Percentiles rank a stretch among this genome's conserved stretches.
phyloP scores from a whole-genome alignment of 2,113 vertebrate genomes.

The Anolis carolinensis region DNA sequence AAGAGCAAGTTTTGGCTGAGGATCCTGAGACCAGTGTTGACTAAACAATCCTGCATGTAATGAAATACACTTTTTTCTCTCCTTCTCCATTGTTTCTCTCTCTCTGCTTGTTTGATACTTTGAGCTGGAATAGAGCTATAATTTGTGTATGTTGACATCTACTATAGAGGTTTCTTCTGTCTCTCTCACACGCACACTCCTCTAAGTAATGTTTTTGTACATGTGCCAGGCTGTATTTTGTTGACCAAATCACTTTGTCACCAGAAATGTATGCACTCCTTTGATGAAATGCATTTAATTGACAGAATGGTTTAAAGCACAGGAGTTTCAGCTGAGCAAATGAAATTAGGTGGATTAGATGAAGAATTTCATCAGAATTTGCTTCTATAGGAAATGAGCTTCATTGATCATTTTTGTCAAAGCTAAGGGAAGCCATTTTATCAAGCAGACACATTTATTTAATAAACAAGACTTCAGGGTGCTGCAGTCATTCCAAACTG shows the following conservation, averaged over 20 bases:
- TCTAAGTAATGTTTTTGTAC: constrained; percentile 42
- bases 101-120: constrained; percentile 34
- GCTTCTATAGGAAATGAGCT: constrained; percentile 60
- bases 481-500: neutral
- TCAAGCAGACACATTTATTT: constrained; percentile 48
- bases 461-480: constrained; percentile 45
- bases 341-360: constrained; percentile 54
- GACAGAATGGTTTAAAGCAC: constrained; percentile 59
- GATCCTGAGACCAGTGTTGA: neutral
- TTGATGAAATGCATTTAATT: constrained; percentile 61
- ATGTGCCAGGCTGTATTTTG: constrained; percentile 42
- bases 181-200: neutral
- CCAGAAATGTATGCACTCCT: constrained; percentile 7
- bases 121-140: neutral
- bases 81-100: neutral
- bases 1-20: neutral
- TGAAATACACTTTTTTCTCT: neutral
- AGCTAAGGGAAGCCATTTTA: constrained; percentile 26
- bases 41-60: constrained; percentile 34
- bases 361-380: constrained; percentile 45
- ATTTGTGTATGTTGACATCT: constrained; percentile 22
- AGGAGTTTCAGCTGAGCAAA: constrained; percentile 55
- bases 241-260: constrained; percentile 60
- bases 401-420: constrained; percentile 57
- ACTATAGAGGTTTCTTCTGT: neutral